Percentiles rank a stretch among this genome's conserved stretches.
phyloP scores from a whole-genome alignment of 1,140 invertebrate species.

The Rhyacophila brunnea region DNA sequence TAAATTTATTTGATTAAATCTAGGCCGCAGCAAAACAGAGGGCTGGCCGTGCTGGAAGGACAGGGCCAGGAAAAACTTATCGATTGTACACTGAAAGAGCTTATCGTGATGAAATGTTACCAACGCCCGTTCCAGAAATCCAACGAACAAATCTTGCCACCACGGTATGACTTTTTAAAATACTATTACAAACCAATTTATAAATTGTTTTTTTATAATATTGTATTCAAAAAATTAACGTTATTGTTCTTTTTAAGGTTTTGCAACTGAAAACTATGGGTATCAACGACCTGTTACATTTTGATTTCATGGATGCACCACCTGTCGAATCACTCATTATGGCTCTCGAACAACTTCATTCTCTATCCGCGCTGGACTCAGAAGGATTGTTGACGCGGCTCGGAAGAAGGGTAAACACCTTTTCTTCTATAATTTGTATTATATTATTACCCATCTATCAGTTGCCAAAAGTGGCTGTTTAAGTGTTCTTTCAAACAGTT shows the following conservation, averaged over 20 bases:
- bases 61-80: constrained; percentile 97
- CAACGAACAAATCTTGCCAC: constrained; percentile 97
- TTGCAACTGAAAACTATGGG: constrained; percentile 99
- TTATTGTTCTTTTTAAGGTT: constrained; percentile 42
- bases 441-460: too few relatives aligned
- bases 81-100: constrained; percentile 98
- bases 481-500: too few relatives aligned
- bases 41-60: constrained; percentile 92
- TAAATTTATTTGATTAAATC: too few relatives aligned
- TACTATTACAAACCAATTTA: not conserved
- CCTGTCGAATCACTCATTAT: constrained; percentile 96
- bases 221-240: not conserved
- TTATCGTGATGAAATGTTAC: constrained; percentile 97
- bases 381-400: constrained; percentile 93
- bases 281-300: constrained; percentile 98
- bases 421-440: too few relatives aligned
- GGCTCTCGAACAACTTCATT: constrained; percentile 96
- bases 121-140: constrained; percentile 98
- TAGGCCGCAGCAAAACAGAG: constrained; percentile 96
- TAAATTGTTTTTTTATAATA: constrained; percentile 1
- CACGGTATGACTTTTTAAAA: constrained; percentile 57
- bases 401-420: constrained; percentile 72
- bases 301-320: constrained; percentile 99
- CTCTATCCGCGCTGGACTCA: constrained; percentile 94
- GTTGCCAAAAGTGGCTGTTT: too few relatives aligned